Base-by-base conservation (phyloP, 2,113 vertebrate species). In the Morone saxatilis region DNA sequence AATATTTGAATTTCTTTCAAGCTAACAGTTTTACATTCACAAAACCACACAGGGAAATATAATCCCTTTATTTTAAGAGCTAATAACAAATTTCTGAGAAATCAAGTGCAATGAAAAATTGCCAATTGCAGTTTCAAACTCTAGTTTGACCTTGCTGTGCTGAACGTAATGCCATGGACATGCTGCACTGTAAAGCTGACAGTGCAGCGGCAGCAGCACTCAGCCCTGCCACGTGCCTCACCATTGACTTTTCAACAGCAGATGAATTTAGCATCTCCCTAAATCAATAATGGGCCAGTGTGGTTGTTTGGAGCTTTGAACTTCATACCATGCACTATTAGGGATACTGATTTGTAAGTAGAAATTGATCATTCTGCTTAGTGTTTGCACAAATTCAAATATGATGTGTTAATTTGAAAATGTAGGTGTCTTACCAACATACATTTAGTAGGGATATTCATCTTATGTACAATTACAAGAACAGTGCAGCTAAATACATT, bases 201-300 rank as follows among this genome's bases (percentile, higher is more conserved):
- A 38, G 63, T 20, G 50, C 59, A 56, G 43, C 70, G 31, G 36
- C 56, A 25, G 67, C 83, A 63, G 70, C 85, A 86, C 88, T 86
- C 86, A 45, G 59, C 69, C 20, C 54, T 20, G 89, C 87, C 91
- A 92, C 88, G 86, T 94, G 92, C 77, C 17, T 22, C 71, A 0
- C 25, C 69, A 92, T 93, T 10, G 91, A 93, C 83, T 59, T 86
- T 81, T 87, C 70, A 45, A 65, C 90, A 81, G 50, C 88, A 78
- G 66, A 92, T 89, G 78, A 90, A 91, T 91, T 89, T 88, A 74
- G 87, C 86, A 72, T 87, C 68, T 62, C 76, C 78, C 56, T 80
- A 38, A 82, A 84, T 91, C 91, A 91, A 92, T 91, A 87, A 66
- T 25, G 71, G 5, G 57, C 80, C 81, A 80, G 36, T 63, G 88